Evolutionary conservation across 2,113 vertebrate genomes (phyloP).

Genomic region (Acanthisitta chloris): DNA sequence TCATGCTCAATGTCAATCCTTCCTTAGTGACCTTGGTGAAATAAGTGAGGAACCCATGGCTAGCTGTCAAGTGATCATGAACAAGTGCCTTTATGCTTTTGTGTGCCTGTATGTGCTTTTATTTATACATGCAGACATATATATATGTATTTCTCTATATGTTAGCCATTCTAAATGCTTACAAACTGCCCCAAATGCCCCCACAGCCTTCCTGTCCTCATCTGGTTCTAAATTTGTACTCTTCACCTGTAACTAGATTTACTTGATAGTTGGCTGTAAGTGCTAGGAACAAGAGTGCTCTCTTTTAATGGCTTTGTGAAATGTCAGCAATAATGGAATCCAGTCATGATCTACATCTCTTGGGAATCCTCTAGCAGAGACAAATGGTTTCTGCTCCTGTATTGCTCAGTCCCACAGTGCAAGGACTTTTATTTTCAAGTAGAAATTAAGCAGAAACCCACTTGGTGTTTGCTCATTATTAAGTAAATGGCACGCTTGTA

Average conservation of each 20-base stretch:
- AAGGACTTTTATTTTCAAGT: not conserved
- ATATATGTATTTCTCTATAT: not conserved
- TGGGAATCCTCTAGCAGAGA: not conserved
- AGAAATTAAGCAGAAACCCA: not conserved
- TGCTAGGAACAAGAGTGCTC: not conserved
- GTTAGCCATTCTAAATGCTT: not conserved
- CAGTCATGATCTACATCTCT: constrained; percentile 5
- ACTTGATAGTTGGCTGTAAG: not conserved
- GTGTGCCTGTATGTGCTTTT: not conserved
- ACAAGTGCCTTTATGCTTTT: not conserved
- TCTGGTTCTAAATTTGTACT: not conserved
- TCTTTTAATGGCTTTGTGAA: constrained; percentile 17
- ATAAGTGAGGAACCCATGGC: not conserved
- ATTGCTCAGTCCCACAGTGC: not conserved
- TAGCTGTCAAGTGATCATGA: not conserved
- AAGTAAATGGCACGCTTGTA: not conserved
- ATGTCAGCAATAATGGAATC: constrained; percentile 11
- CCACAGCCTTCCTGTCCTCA: not conserved
- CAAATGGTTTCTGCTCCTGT: not conserved
- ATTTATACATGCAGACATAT: fast-evolving
- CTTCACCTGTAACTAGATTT: not conserved
- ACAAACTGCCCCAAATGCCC: not conserved
- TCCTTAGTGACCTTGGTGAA: not conserved
- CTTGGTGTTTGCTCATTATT: not conserved
- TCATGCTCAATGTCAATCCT: not conserved